Evolutionary conservation across 1,140 invertebrate species (phyloP).

Genomic region (Sitobion miscanthi): DNA sequence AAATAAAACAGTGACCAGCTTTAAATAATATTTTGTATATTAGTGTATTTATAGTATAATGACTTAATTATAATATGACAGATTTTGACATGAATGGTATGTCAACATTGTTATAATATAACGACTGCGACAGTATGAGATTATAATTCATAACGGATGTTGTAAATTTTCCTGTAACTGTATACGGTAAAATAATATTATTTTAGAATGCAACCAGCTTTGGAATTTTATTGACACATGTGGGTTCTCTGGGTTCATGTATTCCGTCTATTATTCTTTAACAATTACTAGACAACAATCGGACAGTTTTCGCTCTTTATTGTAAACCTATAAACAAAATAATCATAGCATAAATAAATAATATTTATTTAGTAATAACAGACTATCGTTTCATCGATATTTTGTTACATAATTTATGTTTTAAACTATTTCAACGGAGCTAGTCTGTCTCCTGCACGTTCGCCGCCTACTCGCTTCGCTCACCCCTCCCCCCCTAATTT

Average conservation of each 20-base stretch:
- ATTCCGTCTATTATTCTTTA: background rate
- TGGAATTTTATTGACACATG: constrained; percentile 5
- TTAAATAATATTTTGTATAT: background rate
- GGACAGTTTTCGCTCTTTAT: background rate
- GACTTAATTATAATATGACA: background rate
- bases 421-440: background rate
- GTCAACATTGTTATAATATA: background rate
- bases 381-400: background rate
- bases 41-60: background rate
- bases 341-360: background rate
- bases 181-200: constrained; percentile 20
- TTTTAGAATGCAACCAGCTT: background rate
- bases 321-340: background rate
- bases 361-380: background rate
- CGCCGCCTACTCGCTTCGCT: too few relatives aligned
- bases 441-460: background rate
- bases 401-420: background rate
- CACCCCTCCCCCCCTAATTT: rapidly evolving
- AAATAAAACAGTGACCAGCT: background rate
- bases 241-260: background rate
- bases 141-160: background rate
- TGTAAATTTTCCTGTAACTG: background rate
- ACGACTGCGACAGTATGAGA: background rate
- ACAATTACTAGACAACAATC: background rate
- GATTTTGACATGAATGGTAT: background rate